Percentiles rank a stretch among this genome's conserved stretches.
phyloP scores from a whole-genome alignment of 2,888 invertebrate species.

The Oligia strigilis region DNA sequence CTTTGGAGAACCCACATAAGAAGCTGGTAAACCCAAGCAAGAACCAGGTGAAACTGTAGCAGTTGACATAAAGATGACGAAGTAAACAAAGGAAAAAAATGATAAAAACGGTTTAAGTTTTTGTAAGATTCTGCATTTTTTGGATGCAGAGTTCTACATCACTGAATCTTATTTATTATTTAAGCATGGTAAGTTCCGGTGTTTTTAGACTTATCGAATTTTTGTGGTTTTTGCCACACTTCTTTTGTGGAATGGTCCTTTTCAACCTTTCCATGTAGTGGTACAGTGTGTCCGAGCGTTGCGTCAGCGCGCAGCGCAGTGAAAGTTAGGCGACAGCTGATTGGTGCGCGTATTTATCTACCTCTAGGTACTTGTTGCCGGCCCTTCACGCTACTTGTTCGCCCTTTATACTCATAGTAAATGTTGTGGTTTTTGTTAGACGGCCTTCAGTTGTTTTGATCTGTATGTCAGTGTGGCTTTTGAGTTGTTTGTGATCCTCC shows the following conservation, averaged over 20 bases:
- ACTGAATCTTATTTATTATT: not conserved
- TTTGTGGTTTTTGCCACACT: not conserved
- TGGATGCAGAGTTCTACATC: not conserved
- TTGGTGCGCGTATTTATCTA: conserved; percentile 69
- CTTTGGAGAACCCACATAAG: not conserved
- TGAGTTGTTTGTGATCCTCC: not conserved
- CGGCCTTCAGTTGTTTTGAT: conserved; percentile 39
- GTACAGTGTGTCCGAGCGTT: conserved; percentile 59
- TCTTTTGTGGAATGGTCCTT: conserved; percentile 23
- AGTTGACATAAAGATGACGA: not conserved
- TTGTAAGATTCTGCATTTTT: not conserved
- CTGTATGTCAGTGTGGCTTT: conserved; percentile 21
- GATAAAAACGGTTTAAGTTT: not conserved
- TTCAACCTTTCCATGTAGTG: not conserved
- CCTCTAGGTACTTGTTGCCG: conserved; percentile 46
- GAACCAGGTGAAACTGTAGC: not conserved
- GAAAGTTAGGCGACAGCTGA: conserved; percentile 74
- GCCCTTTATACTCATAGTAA: conserved; percentile 44
- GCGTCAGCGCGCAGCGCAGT: conserved; percentile 73
- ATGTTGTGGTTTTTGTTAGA: conserved; percentile 31
- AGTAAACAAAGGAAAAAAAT: not conserved
- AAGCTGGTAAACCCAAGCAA: not conserved
- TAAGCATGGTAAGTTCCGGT: not conserved
- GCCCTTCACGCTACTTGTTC: conserved; percentile 70
- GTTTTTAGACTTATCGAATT: not conserved